phyloP scores from a whole-genome alignment of 2,888 invertebrate genomes.

The Plebejus anna region DNA sequence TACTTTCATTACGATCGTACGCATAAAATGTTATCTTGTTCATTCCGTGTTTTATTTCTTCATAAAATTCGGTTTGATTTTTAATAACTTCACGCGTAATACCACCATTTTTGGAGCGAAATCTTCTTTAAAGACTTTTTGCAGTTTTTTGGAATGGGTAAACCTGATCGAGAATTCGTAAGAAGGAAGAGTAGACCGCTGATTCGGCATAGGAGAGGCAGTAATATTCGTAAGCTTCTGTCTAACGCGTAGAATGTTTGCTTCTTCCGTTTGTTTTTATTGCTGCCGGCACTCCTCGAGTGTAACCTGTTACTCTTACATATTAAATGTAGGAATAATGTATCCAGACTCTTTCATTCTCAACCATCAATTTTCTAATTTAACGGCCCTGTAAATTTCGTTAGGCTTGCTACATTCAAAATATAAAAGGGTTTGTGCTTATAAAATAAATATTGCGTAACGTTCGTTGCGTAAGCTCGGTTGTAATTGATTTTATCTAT shows the following conservation, averaged over 20 bases:
- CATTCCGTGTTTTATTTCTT: neutral
- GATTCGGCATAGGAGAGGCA: too few relatives aligned
- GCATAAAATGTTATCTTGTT: constrained; percentile 20
- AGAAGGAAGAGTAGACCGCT: too few relatives aligned
- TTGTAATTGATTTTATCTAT: constrained; percentile 34
- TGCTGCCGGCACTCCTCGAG: too few relatives aligned
- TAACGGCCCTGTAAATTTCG: neutral
- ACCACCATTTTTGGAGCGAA: neutral
- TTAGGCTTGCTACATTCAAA: neutral
- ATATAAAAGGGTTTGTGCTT: neutral
- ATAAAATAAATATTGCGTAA: constrained; percentile 23
- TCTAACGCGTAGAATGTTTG: neutral
- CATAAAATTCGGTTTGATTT: neutral
- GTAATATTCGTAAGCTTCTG: too few relatives aligned
- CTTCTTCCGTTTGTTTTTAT: neutral
- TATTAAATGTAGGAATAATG: too few relatives aligned
- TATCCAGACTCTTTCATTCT: neutral
- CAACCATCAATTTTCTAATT: neutral
- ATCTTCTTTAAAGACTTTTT: too few relatives aligned
- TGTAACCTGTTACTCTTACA: too few relatives aligned
- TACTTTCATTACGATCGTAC: constrained; percentile 17
- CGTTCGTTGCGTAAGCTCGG: constrained; percentile 14
- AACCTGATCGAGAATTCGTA: too few relatives aligned
- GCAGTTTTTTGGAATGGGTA: too few relatives aligned
- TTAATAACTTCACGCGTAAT: neutral